Evolutionary conservation across 2,113 vertebrate genomes (phyloP).

Genomic region (Plotosus lineatus): DNA sequence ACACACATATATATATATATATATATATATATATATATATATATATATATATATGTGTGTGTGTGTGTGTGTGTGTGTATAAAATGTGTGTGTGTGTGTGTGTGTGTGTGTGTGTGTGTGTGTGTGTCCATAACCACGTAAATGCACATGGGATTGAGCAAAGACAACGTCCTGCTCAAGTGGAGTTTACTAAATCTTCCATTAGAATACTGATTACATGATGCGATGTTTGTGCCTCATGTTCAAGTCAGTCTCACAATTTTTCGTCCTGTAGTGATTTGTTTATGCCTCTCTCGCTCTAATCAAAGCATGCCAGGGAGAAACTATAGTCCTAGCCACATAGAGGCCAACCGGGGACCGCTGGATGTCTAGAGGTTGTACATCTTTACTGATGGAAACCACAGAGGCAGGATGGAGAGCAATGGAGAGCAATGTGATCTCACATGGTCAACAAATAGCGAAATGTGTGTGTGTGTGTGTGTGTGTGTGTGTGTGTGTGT

Average conservation of each 20-base stretch:
- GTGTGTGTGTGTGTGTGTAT: too few relatives aligned
- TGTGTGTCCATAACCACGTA: too few relatives aligned
- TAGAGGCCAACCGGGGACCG: conserved; percentile 1
- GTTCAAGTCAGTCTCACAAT: conserved; percentile 20
- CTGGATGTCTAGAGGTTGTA: neutral
- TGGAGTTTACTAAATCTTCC: conserved; percentile 54
- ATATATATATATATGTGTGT: too few relatives aligned
- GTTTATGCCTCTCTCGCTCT: conserved; percentile 26
- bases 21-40: conserved; percentile 51
- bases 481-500: conserved; percentile 48
- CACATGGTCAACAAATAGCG: conserved; percentile 50
- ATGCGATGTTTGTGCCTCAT: conserved; percentile 50
- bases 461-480: conserved; percentile 44
- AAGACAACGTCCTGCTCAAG: conserved; percentile 54
- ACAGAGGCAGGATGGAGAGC: neutral
- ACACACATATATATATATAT: neutral
- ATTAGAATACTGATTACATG: conserved; percentile 49
- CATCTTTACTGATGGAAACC: neutral
- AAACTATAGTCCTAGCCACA: conserved; percentile 21
- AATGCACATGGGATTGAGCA: conserved; percentile 43
- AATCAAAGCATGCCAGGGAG: conserved; percentile 38
- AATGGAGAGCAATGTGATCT: conserved; percentile 19
- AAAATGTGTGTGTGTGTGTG: too few relatives aligned
- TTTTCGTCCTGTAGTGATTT: neutral
- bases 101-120: too few relatives aligned